Conservation (phyloP, 2,888 invertebrate species). For the Alsophila aescularia region DNA sequence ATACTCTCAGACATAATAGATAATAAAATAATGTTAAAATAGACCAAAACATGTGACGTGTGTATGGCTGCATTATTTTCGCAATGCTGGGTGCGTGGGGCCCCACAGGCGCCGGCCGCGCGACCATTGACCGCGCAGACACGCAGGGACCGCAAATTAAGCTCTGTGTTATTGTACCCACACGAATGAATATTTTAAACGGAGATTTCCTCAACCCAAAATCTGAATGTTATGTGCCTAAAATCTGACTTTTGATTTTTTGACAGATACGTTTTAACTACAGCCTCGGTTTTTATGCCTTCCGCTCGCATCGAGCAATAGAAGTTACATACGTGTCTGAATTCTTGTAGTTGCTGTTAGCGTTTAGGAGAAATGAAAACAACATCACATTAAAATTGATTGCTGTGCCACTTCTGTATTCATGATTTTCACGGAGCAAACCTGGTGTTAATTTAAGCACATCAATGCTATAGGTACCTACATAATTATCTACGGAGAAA, state of each 20-base stretch:
- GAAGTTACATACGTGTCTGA: constrained; percentile 15
- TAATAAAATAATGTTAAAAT: constrained; percentile 35
- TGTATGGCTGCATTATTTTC: constrained; percentile 68
- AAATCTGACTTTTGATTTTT: constrained; percentile 10
- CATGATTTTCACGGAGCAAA: constrained; percentile 13
- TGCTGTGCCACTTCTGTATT: constrained; percentile 18
- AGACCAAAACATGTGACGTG: constrained; percentile 36
- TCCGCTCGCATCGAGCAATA: background rate
- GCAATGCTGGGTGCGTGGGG: constrained; percentile 66
- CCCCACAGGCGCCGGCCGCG: constrained; percentile 57
- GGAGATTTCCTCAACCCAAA: constrained; percentile 3
- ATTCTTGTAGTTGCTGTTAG: constrained; percentile 31
- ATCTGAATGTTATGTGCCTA: constrained; percentile 1
- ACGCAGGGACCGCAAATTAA: constrained; percentile 46
- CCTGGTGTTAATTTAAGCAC: too few species aligned
- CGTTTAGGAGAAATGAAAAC: constrained; percentile 35
- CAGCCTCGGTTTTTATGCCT: constrained; percentile 13
- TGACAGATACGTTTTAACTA: constrained; percentile 4
- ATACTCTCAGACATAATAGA: constrained; percentile 19
- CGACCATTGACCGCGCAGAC: constrained; percentile 71
- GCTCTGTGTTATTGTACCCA: constrained; percentile 24
- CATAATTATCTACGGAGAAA: too few species aligned
- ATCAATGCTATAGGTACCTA: too few species aligned
- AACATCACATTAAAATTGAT: constrained; percentile 19
- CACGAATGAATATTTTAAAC: constrained; percentile 12